A percentile compares a stretch with the other conserved stretches of the same genome.
Evolutionary conservation across 2,113 vertebrate species (phyloP).

Genomic region (Alligator sinensis): DNA sequence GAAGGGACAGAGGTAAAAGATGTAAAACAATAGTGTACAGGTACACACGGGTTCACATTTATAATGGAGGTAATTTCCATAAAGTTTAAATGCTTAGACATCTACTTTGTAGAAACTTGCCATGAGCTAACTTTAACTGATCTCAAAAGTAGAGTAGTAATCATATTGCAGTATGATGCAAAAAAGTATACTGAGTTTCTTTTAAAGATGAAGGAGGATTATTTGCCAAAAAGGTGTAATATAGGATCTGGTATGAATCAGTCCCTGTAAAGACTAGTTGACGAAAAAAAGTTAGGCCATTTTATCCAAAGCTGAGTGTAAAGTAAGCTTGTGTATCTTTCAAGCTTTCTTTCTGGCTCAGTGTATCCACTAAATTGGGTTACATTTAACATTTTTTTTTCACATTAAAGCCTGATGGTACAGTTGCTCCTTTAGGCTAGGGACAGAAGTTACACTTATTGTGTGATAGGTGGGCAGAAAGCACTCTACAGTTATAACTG

Average conservation of each 20-base stretch:
- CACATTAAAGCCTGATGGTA: not conserved
- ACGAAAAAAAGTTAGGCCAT: not conserved
- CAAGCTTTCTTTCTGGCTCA: constrained; percentile 13
- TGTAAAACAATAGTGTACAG: not conserved
- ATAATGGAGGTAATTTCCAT: not conserved
- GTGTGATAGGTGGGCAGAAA: too few relatives aligned
- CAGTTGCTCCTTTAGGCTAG: not conserved
- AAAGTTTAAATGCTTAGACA: not conserved
- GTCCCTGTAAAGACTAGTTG: not conserved
- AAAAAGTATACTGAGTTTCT: not conserved
- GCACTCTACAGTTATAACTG: too few relatives aligned
- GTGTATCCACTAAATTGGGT: not conserved
- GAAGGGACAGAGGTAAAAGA: not conserved
- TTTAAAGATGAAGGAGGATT: constrained; percentile 16
- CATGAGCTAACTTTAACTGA: constrained; percentile 6
- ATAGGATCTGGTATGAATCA: constrained; percentile 8
- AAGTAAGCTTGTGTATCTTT: constrained; percentile 26
- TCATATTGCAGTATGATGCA: not conserved
- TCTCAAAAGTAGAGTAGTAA: constrained; percentile 5
- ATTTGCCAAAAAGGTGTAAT: not conserved
- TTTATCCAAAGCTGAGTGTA: constrained; percentile 11
- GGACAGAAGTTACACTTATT: too few relatives aligned
- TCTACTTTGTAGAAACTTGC: not conserved
- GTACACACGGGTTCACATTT: not conserved
- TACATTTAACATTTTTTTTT: not conserved